These are phyloP conservation scores for Pseudomyrmex dendroicus DNA, from an alignment of 1,140 invertebrate species.

Conservation along the genomic window DNA sequence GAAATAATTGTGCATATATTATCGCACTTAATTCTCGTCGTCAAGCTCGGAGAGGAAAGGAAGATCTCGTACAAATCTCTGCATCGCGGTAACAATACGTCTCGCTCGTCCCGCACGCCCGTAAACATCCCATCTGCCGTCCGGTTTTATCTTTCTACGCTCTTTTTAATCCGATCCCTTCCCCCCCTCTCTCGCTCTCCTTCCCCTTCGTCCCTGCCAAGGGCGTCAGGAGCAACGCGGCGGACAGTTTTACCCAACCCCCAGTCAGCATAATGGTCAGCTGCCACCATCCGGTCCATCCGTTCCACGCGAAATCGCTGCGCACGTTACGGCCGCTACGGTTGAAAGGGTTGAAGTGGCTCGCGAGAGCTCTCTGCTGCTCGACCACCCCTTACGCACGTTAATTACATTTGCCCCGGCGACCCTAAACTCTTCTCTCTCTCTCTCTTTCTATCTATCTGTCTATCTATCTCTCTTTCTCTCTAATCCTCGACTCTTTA, in stretches of 20 bases:
- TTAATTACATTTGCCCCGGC: slow-evolving; percentile 65
- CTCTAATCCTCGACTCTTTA: neutral
- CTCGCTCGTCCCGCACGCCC: slow-evolving; percentile 49
- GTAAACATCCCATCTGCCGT: slow-evolving; percentile 79
- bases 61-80: slow-evolving; percentile 48
- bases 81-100: slow-evolving; percentile 67
- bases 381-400: neutral
- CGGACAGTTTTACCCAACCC: slow-evolving; percentile 52
- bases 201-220: slow-evolving; percentile 50
- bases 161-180: slow-evolving; percentile 79
- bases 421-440: slow-evolving; percentile 16
- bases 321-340: slow-evolving; percentile 58
- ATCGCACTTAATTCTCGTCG: neutral
- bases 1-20: too few species aligned
- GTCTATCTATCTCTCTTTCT: too few species aligned
- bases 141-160: slow-evolving; percentile 81
- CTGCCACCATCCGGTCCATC: slow-evolving; percentile 72
- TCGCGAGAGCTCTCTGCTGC: slow-evolving; percentile 15
- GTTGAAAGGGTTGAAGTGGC: slow-evolving; percentile 65
- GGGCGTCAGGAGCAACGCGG: slow-evolving; percentile 64
- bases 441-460: slow-evolving; percentile 19
- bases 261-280: slow-evolving; percentile 75
- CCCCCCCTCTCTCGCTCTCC: too few species aligned
- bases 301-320: slow-evolving; percentile 67
- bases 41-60: slow-evolving; percentile 29